Conservation (phyloP, 2,888 invertebrate genomes). For the Drosophila setosimentum region DNA sequence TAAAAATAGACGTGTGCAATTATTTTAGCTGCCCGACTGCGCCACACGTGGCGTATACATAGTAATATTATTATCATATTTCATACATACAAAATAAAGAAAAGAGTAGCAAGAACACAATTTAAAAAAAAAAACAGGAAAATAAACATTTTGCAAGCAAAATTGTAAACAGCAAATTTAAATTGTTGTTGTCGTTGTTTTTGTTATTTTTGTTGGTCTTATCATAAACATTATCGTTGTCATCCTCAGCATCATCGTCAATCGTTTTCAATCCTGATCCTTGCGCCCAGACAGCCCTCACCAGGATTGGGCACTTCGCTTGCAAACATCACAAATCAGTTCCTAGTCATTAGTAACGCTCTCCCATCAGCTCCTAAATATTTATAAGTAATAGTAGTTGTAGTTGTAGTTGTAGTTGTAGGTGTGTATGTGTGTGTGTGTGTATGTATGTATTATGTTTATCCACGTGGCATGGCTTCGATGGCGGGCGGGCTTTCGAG, state of each 20-base stretch:
- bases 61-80: slow-evolving; percentile 56
- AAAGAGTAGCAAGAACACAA: slow-evolving; percentile 73
- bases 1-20: slow-evolving; percentile 31
- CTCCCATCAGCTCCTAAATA: slow-evolving; percentile 61
- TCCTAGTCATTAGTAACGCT: slow-evolving; percentile 74
- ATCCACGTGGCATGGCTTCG: slow-evolving; percentile 58
- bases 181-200: slow-evolving; percentile 44
- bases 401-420: slow-evolving; percentile 34
- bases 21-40: slow-evolving; percentile 59
- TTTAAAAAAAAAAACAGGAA: slow-evolving; percentile 34
- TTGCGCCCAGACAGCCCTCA: slow-evolving; percentile 9
- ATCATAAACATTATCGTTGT: slow-evolving; percentile 23
- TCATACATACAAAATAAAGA: slow-evolving; percentile 55
- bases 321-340: slow-evolving; percentile 80
- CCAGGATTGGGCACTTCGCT: slow-evolving; percentile 67
- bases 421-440: slow-evolving; percentile 12
- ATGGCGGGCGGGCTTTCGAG: slow-evolving; percentile 66
- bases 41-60: slow-evolving; percentile 46
- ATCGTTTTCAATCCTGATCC: slow-evolving; percentile 34
- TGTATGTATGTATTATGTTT: slow-evolving; percentile 37
- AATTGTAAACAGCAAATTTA: slow-evolving; percentile 50
- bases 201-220: slow-evolving; percentile 14
- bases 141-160: slow-evolving; percentile 67
- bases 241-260: slow-evolving; percentile 14
- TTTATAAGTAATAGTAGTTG: slow-evolving; percentile 56